phyloP scores from a whole-genome alignment of 2,888 invertebrate species.

The Hartigia nigra region DNA sequence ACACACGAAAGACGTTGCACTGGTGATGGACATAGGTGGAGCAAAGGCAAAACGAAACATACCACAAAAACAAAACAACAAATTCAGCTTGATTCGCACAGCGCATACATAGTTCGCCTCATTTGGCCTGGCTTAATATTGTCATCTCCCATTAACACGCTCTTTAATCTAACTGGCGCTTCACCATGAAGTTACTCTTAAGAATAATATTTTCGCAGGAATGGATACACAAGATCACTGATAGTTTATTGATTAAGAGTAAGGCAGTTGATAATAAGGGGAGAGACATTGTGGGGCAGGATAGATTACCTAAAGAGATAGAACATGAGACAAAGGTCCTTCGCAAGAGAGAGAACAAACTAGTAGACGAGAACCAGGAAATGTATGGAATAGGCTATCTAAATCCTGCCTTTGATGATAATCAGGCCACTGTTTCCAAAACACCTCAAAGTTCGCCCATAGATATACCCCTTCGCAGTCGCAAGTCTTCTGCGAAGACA shows the following conservation, averaged over 20 bases:
- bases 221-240: slow-evolving; percentile 62
- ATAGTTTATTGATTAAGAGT: slow-evolving; percentile 58
- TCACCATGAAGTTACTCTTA: slow-evolving; percentile 22
- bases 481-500: slow-evolving; percentile 49
- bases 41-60: slow-evolving; percentile 17
- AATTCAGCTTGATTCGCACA: slow-evolving; percentile 50
- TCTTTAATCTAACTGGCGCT: slow-evolving; percentile 42
- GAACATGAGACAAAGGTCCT: slow-evolving; percentile 33
- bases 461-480: slow-evolving; percentile 44
- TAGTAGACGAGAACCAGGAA: slow-evolving; percentile 44
- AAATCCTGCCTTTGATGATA: slow-evolving; percentile 61
- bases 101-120: slow-evolving; percentile 50
- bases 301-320: slow-evolving; percentile 35
- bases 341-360: slow-evolving; percentile 35
- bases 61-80: background rate
- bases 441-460: slow-evolving; percentile 49
- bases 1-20: slow-evolving; percentile 27
- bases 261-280: slow-evolving; percentile 55
- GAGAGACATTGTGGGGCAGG: slow-evolving; percentile 57
- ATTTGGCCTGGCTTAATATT: slow-evolving; percentile 51
- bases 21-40: slow-evolving; percentile 54
- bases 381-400: slow-evolving; percentile 58
- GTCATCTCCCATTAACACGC: slow-evolving; percentile 48
- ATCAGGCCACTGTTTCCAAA: slow-evolving; percentile 28
- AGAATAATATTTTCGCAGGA: slow-evolving; percentile 63